These are phyloP conservation scores for Trissoscelio sp. DNA, from an alignment of 2,888 invertebrate species.

Conservation along the genomic window DNA sequence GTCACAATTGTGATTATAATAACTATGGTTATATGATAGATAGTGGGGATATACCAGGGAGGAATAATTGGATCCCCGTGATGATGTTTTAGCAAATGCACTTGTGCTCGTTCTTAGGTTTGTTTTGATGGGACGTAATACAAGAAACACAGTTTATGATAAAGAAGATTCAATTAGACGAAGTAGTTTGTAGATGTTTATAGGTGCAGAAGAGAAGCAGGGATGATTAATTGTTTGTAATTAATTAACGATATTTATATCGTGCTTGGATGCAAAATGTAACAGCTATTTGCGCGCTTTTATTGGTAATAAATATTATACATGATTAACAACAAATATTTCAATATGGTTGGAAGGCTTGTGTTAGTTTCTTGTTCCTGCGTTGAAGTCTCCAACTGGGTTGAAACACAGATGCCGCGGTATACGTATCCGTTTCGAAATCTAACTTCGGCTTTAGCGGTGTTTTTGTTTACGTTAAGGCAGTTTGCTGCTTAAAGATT, in stretches of 20 bases:
- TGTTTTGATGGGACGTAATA: not conserved
- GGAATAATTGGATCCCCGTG: conserved; percentile 15
- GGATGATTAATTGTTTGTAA: not conserved
- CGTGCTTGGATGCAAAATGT: not conserved
- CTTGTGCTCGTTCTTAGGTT: not conserved
- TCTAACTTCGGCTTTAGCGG: no score
- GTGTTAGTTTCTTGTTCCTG: conserved; percentile 33
- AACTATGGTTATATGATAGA: conserved; percentile 29
- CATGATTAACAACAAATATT: conserved; percentile 10
- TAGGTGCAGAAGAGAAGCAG: not conserved
- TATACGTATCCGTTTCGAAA: not conserved
- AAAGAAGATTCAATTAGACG: not conserved
- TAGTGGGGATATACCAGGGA: not conserved
- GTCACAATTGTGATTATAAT: conserved; percentile 47
- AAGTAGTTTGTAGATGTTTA: conserved; percentile 1
- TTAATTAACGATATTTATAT: conserved; percentile 13
- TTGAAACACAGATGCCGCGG: not conserved
- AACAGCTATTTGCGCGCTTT: not conserved
- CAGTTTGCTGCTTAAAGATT: no score
- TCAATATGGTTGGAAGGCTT: not conserved
- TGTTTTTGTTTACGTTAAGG: no score
- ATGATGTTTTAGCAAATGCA: conserved; percentile 18
- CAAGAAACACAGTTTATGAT: not conserved
- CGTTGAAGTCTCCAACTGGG: conserved; percentile 71
- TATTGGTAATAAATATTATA: conserved; percentile 11